Percentiles rank a stretch among this genome's conserved stretches.
These are phyloP conservation scores for Crematogaster levior DNA, from an alignment of 2,888 invertebrate species.

Conservation along the genomic window DNA sequence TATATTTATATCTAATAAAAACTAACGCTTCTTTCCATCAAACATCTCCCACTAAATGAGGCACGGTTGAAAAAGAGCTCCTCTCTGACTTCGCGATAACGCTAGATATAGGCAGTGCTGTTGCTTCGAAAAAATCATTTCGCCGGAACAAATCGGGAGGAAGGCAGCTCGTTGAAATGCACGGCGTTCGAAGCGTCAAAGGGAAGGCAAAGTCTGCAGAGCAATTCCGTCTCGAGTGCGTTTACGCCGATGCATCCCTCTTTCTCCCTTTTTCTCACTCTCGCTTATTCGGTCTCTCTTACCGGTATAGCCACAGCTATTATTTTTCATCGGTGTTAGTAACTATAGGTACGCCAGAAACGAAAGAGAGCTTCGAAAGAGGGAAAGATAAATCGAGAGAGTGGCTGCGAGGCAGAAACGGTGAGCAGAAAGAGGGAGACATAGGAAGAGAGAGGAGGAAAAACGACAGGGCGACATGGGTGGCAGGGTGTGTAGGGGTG, in stretches of 20 bases:
- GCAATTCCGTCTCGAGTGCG: conserved; percentile 77
- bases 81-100: conserved; percentile 50
- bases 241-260: conserved; percentile 72
- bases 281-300: conserved; percentile 61
- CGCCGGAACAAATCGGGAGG: conserved; percentile 74
- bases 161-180: conserved; percentile 76
- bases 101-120: conserved; percentile 54
- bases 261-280: conserved; percentile 57
- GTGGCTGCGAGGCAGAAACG: conserved; percentile 37
- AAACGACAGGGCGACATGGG: conserved; percentile 48
- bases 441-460: conserved; percentile 24
- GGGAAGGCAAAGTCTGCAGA: conserved; percentile 74
- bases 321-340: conserved; percentile 76
- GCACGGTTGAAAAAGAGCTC: conserved; percentile 18
- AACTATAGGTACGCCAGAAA: conserved; percentile 64
- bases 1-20: conserved; percentile 3
- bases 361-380: conserved; percentile 62
- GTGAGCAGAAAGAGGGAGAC: conserved; percentile 21
- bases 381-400: conserved; percentile 55
- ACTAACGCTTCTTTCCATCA: conserved; percentile 2
- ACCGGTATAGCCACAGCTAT: conserved; percentile 70
- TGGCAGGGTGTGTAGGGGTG: conserved; percentile 63
- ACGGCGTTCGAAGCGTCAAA: conserved; percentile 76
- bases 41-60: conserved; percentile 21
- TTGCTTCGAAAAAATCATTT: conserved; percentile 74